These are phyloP conservation scores for Neotoxoptera formosana DNA, from an alignment of 1,140 invertebrate genomes.

Conservation along the genomic window DNA sequence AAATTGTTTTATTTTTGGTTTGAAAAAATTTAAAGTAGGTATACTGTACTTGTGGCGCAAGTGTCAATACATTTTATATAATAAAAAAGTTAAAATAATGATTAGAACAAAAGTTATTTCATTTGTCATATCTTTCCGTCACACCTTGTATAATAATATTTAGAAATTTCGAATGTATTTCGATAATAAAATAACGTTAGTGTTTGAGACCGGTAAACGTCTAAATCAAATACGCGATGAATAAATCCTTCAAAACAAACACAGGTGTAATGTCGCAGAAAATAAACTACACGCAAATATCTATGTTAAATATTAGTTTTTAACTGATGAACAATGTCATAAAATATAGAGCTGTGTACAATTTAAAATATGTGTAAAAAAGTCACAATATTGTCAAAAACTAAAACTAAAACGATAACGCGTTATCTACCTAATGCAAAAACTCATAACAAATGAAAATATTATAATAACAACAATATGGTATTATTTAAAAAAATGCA, in stretches of 20 bases:
- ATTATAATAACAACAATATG: not conserved
- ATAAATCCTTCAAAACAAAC: not conserved
- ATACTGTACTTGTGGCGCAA: too few species aligned
- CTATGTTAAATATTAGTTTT: not conserved
- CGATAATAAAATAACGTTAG: not conserved
- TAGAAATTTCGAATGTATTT: not conserved
- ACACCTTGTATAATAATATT: too few species aligned
- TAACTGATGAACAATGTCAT: not conserved
- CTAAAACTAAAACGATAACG: too few species aligned
- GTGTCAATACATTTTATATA: too few species aligned
- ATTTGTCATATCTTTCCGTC: too few species aligned
- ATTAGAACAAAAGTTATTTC: too few species aligned
- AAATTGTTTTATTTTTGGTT: too few species aligned
- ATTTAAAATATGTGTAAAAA: too few species aligned
- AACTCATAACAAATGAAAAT: not conserved
- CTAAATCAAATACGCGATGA: not conserved
- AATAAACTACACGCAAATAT: not conserved
- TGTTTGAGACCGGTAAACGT: not conserved
- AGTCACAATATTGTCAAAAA: too few species aligned
- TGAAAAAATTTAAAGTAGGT: too few species aligned
- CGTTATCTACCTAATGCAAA: not conserved
- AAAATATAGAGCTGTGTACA: not conserved
- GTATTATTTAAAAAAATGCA: not conserved
- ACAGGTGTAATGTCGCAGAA: not conserved
- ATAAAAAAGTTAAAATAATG: too few species aligned